These are phyloP conservation scores for Novumbra hubbsi DNA, from an alignment of 2,797 vertebrate species.

Conservation along the genomic window DNA sequence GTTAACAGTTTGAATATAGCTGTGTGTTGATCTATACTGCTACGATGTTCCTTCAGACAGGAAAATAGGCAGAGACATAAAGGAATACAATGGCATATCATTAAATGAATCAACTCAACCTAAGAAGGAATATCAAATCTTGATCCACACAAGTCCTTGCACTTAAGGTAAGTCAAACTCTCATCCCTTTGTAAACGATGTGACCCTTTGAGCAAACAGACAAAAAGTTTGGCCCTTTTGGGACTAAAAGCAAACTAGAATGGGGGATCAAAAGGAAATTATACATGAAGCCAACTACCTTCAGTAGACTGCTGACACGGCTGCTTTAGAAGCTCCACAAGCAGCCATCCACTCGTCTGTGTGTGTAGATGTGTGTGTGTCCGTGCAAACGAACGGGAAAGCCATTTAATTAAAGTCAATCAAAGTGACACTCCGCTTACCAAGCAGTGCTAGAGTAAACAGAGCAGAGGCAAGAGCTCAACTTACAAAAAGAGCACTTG, in stretches of 20 bases:
- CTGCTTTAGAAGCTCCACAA: slow-evolving; percentile 42
- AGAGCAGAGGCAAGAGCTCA: slow-evolving; percentile 10
- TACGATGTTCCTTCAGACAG: background rate
- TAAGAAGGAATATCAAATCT: slow-evolving; percentile 1
- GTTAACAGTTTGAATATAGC: background rate
- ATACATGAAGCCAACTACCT: slow-evolving; percentile 53
- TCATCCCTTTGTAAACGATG: slow-evolving; percentile 40
- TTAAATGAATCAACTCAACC: background rate
- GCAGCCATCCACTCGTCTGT: slow-evolving; percentile 24
- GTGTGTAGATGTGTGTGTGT: background rate
- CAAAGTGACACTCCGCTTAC: slow-evolving; percentile 61
- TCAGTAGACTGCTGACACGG: slow-evolving; percentile 55
- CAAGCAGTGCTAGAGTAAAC: slow-evolving; percentile 33
- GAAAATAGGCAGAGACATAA: background rate
- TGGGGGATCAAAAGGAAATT: slow-evolving; percentile 33
- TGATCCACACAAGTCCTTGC: slow-evolving; percentile 32
- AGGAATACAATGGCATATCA: background rate
- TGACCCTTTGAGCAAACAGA: slow-evolving; percentile 59
- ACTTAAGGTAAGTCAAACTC: slow-evolving; percentile 41
- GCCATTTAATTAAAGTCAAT: slow-evolving; percentile 68
- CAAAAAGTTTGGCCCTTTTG: slow-evolving; percentile 49
- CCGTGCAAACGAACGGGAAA: background rate
- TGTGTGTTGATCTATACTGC: background rate
- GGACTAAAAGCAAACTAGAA: slow-evolving; percentile 52
- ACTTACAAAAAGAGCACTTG: slow-evolving; percentile 43